Percentiles rank a stretch among this genome's conserved stretches.
These are phyloP conservation scores for Austrolebias charrua DNA, from an alignment of 2,797 vertebrate genomes.

Conservation along the genomic window DNA sequence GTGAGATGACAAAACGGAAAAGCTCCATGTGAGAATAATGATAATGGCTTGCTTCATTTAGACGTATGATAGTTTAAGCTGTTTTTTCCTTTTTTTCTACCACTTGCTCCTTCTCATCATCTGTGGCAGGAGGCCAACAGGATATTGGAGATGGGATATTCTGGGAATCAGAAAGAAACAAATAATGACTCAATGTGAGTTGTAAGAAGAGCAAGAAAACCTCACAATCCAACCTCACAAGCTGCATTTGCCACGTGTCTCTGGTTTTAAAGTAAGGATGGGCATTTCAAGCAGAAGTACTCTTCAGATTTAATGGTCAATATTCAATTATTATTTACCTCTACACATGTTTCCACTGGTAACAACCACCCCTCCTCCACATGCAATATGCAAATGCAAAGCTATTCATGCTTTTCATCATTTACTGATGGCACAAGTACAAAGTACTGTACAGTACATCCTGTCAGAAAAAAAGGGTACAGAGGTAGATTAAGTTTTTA, in stretches of 20 bases:
- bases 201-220: conserved; percentile 39
- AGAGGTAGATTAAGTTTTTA: too few species aligned
- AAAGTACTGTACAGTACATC: too few species aligned
- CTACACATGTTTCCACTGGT: too few species aligned
- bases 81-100: conserved; percentile 23
- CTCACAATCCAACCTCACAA: neutral
- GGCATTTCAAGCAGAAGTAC: too few species aligned
- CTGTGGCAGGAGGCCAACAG: conserved; percentile 34
- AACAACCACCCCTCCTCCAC: too few species aligned
- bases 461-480: too few species aligned
- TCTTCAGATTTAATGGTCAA: too few species aligned
- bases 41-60: conserved; percentile 66
- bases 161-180: conserved; percentile 45
- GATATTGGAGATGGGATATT: conserved; percentile 47
- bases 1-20: conserved; percentile 36
- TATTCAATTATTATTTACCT: too few species aligned
- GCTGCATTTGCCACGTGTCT: conserved; percentile 22
- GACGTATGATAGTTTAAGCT: conserved; percentile 56
- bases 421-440: too few species aligned
- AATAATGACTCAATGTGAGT: conserved; percentile 34
- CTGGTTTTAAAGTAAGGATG: conserved; percentile 8
- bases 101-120: conserved; percentile 9
- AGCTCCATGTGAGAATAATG: conserved; percentile 54
- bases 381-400: too few species aligned
- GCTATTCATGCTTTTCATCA: too few species aligned